Evolutionary conservation across 2,888 invertebrate species (phyloP).

Genomic region (Lasioglossum calceatum): DNA sequence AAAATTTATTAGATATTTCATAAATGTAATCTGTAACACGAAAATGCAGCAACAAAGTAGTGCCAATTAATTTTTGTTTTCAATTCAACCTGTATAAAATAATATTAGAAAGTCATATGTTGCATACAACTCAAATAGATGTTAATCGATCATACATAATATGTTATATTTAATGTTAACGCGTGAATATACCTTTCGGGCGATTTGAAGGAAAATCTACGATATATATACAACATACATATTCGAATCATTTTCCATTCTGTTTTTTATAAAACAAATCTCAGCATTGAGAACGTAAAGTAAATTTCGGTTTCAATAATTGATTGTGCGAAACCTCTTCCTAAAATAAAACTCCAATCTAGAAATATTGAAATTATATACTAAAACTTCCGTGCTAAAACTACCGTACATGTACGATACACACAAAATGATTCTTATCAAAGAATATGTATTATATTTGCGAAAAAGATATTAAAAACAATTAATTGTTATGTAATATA

Average conservation of each 20-base stretch:
- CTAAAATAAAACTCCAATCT: slow-evolving; percentile 17
- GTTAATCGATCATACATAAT: slow-evolving; percentile 30
- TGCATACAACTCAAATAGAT: slow-evolving; percentile 33
- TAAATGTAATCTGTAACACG: slow-evolving; percentile 52
- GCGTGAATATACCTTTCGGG: slow-evolving; percentile 35
- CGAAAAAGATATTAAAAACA: slow-evolving; percentile 33
- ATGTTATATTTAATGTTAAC: slow-evolving; percentile 42
- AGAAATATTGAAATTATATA: slow-evolving; percentile 22
- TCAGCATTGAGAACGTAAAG: slow-evolving; percentile 22
- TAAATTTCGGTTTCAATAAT: slow-evolving; percentile 21
- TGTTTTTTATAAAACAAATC: slow-evolving; percentile 17
- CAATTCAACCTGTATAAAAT: slow-evolving; percentile 27
- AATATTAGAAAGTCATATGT: slow-evolving; percentile 36
- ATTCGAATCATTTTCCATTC: slow-evolving; percentile 28
- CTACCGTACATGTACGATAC: slow-evolving; percentile 16
- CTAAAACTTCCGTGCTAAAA: slow-evolving; percentile 21
- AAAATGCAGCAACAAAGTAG: slow-evolving; percentile 56
- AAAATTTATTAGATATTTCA: slow-evolving; percentile 52
- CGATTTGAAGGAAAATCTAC: slow-evolving; percentile 28
- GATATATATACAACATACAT: slow-evolving; percentile 4
- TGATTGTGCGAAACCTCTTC: slow-evolving; percentile 20
- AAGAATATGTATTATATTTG: slow-evolving; percentile 43
- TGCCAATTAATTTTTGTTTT: slow-evolving; percentile 50
- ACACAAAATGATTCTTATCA: slow-evolving; percentile 18
- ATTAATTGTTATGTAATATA: slow-evolving; percentile 29